Conservation (phyloP, 1,140 invertebrate genomes). For the Hylyphantes graminicola region DNA sequence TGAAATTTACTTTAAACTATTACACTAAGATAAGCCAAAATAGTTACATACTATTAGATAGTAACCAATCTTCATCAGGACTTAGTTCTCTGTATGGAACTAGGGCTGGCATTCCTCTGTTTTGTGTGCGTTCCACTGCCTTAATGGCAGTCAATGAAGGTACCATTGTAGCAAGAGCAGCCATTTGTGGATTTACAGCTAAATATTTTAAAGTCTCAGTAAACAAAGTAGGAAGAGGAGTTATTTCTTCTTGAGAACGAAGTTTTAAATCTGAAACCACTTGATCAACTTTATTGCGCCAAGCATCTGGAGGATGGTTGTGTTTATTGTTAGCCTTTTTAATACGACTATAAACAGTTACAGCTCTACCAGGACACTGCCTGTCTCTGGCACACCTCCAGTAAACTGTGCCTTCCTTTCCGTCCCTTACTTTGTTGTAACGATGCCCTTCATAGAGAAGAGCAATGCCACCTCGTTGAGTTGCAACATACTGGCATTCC, state of each 20-base stretch:
- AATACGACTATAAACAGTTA: conserved; percentile 65
- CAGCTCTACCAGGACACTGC: conserved; percentile 65
- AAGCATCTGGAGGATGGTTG: conserved; percentile 65
- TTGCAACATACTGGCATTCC: conserved; percentile 65
- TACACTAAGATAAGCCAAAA: not conserved
- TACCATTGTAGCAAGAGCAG: conserved; percentile 61
- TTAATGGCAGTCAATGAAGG: conserved; percentile 59
- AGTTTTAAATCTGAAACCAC: conserved; percentile 61
- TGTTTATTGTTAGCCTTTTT: conserved; percentile 66
- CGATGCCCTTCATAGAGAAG: conserved; percentile 65
- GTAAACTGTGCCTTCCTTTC: conserved; percentile 65
- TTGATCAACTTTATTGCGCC: conserved; percentile 61
- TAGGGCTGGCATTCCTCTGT: conserved; percentile 52
- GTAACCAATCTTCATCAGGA: conserved; percentile 52
- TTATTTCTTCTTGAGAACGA: conserved; percentile 60
- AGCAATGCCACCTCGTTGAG: conserved; percentile 65
- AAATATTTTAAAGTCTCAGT: conserved; percentile 64
- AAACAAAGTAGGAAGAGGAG: conserved; percentile 59
- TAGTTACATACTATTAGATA: conserved; percentile 53
- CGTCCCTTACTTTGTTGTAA: conserved; percentile 65
- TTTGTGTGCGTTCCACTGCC: conserved; percentile 56
- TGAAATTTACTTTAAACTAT: not conserved
- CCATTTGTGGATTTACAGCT: conserved; percentile 63
- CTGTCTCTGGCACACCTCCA: conserved; percentile 65
- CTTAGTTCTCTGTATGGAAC: conserved; percentile 52